Conservation (phyloP, 2,888 invertebrate genomes). For the Plagiodera versicolora region DNA sequence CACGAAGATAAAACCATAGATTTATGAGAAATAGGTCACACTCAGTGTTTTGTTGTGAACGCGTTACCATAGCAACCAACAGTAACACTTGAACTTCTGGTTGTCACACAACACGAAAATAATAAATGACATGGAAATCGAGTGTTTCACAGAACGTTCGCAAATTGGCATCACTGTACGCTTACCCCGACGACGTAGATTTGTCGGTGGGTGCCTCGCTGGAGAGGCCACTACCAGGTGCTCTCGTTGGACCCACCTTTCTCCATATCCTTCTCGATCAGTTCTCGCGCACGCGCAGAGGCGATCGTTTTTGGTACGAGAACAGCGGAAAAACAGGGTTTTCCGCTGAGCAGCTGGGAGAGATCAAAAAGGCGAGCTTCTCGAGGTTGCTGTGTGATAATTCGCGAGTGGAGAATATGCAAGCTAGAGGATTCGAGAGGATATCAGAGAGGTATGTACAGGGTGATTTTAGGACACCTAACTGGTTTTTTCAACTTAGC, state of each 20-base stretch:
- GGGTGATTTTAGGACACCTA: neutral
- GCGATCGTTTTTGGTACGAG: constrained; percentile 86
- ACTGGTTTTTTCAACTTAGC: no score
- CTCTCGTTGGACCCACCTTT: constrained; percentile 83
- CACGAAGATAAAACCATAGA: no score
- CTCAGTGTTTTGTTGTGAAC: no score
- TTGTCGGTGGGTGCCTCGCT: constrained; percentile 82
- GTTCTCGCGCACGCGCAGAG: constrained; percentile 76
- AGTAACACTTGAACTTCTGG: no score
- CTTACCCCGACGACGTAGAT: constrained; percentile 78
- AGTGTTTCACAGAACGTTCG: constrained; percentile 66
- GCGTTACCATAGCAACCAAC: no score
- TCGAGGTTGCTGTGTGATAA: constrained; percentile 81
- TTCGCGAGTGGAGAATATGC: constrained; percentile 66
- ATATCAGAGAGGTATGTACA: constrained; percentile 60
- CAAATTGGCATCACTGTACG: constrained; percentile 66
- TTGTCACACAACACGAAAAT: no score
- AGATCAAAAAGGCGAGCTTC: constrained; percentile 75
- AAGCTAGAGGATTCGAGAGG: constrained; percentile 66
- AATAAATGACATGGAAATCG: no score
- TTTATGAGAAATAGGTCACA: no score
- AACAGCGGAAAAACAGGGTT: constrained; percentile 65
- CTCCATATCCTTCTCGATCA: constrained; percentile 84
- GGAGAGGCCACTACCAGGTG: constrained; percentile 73
- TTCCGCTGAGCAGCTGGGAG: constrained; percentile 69